Conservation (phyloP, 2,113 vertebrate species). For the Triplophysa tibetana region DNA sequence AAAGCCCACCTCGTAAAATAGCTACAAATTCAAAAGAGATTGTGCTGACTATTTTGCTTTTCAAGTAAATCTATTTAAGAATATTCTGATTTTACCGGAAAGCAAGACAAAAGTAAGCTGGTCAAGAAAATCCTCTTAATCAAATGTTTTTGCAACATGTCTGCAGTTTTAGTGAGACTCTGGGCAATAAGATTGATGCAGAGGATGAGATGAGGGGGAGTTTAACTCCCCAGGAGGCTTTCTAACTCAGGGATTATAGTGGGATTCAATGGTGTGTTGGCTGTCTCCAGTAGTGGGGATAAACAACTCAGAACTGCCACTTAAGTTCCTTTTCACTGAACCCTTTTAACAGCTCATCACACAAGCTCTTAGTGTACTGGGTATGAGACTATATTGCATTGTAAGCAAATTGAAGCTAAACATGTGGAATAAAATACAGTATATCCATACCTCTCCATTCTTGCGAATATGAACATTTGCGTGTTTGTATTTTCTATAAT, state of each 20-base stretch:
- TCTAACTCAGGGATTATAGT: slow-evolving; percentile 20
- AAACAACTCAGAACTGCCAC: slow-evolving; percentile 29
- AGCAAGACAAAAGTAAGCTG: too few relatives aligned
- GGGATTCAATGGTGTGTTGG: slow-evolving; percentile 20
- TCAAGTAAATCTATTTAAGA: too few relatives aligned
- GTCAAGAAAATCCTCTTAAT: background rate
- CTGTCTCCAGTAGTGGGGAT: slow-evolving; percentile 32
- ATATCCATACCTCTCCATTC: background rate
- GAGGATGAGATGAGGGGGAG: background rate
- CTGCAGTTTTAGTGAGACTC: background rate
- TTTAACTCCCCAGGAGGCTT: background rate
- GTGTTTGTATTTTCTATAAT: background rate
- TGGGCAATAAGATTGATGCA: slow-evolving; percentile 5
- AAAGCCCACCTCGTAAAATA: too few relatives aligned
- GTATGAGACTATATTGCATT: background rate
- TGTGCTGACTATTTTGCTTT: too few relatives aligned
- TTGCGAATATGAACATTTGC: background rate
- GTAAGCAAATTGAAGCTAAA: slow-evolving; percentile 16
- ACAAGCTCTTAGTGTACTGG: background rate
- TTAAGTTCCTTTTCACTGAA: slow-evolving; percentile 5
- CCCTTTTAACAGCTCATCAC: slow-evolving; percentile 1
- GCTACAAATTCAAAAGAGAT: too few relatives aligned
- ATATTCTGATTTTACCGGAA: too few relatives aligned
- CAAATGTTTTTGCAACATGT: background rate
- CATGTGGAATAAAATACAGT: background rate